Evolutionary conservation across 2,113 vertebrate species (phyloP).

Genomic region (Willisornis vidua): DNA sequence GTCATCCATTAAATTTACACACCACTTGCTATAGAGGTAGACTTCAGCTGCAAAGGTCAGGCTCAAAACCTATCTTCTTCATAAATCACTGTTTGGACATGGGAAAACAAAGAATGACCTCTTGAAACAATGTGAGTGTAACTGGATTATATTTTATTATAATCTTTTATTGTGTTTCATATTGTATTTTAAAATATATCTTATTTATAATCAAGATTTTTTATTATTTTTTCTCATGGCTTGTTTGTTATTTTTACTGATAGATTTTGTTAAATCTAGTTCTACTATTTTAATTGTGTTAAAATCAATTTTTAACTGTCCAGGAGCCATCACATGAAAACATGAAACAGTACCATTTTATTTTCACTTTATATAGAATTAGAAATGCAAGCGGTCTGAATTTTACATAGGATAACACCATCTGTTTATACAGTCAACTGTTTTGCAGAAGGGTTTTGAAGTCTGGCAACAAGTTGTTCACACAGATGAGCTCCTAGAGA

Average conservation of each 20-base stretch:
- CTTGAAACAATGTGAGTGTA: background rate
- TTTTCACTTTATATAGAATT: background rate
- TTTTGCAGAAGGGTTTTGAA: background rate
- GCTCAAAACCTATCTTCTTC: background rate
- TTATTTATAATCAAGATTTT: background rate
- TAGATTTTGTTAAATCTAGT: background rate
- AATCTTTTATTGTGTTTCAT: background rate
- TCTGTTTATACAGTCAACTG: background rate
- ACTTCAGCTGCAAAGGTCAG: background rate
- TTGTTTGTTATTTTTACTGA: background rate
- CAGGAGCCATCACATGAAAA: background rate
- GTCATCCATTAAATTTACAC: background rate
- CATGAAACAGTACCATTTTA: rapidly evolving
- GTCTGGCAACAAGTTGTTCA: background rate
- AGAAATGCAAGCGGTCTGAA: background rate
- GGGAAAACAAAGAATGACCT: background rate
- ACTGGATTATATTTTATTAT: background rate
- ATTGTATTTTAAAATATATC: background rate
- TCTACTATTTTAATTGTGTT: background rate
- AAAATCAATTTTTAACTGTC: background rate
- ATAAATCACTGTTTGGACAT: background rate
- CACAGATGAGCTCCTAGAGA: background rate
- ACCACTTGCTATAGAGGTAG: background rate
- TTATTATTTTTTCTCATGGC: background rate
- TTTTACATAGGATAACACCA: background rate